Evolutionary conservation across 2,797 vertebrate genomes (phyloP).

Genomic region (Brachymystax lenok): DNA sequence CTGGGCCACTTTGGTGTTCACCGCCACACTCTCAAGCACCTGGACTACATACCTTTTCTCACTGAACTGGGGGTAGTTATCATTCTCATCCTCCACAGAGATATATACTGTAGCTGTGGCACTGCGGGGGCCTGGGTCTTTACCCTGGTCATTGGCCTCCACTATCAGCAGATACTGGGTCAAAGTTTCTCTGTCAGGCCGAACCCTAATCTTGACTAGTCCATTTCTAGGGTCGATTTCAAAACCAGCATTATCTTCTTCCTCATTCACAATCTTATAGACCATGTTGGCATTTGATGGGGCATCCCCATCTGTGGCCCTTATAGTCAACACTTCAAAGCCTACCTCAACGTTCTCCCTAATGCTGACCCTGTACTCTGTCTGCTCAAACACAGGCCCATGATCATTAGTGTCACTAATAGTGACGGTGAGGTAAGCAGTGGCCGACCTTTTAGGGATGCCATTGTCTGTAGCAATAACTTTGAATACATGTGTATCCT

Average conservation of each 20-base stretch:
- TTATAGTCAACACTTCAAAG: constrained; percentile 85
- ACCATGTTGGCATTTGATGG: constrained; percentile 87
- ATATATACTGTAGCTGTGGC: constrained; percentile 85
- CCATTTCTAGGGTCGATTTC: constrained; percentile 84
- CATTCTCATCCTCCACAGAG: constrained; percentile 85
- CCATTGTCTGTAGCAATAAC: constrained; percentile 81
- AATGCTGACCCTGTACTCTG: constrained; percentile 82
- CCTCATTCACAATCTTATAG: constrained; percentile 80
- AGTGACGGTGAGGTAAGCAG: constrained; percentile 83
- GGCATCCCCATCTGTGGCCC: constrained; percentile 84
- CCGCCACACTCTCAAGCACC: constrained; percentile 77
- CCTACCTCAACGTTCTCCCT: constrained; percentile 87
- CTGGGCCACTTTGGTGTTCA: constrained; percentile 80
- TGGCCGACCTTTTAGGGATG: constrained; percentile 74
- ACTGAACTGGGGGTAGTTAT: constrained; percentile 88
- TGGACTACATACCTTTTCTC: constrained; percentile 84
- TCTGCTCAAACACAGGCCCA: constrained; percentile 82
- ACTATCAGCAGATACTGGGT: constrained; percentile 80
- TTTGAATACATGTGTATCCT: constrained; percentile 88
- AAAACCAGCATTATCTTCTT: constrained; percentile 68
- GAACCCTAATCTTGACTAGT: constrained; percentile 78
- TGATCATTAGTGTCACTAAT: constrained; percentile 89
- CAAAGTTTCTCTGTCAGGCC: constrained; percentile 78
- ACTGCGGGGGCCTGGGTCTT: constrained; percentile 81
- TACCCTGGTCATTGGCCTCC: constrained; percentile 87